These are phyloP conservation scores for Elysia crispata DNA, from an alignment of 2,888 invertebrate species.

Conservation along the genomic window DNA sequence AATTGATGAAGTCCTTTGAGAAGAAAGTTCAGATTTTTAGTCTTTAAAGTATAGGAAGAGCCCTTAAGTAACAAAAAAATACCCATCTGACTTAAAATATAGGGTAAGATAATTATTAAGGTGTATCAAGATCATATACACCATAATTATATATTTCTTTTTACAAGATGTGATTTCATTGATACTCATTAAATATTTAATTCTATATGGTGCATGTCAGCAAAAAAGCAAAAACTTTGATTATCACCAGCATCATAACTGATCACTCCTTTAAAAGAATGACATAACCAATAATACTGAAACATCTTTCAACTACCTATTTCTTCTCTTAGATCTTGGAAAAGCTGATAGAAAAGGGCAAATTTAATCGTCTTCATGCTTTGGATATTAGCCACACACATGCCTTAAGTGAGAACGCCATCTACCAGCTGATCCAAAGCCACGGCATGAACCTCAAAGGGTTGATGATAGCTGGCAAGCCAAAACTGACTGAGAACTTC, in stretches of 20 bases:
- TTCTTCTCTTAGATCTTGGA: constrained; percentile 84
- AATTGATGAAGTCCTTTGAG: too few species aligned
- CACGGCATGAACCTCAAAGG: constrained; percentile 94
- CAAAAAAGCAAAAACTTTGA: background rate
- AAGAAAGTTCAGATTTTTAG: too few species aligned
- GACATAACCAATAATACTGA: background rate
- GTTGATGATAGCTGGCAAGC: constrained; percentile 94
- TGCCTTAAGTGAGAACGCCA: constrained; percentile 93
- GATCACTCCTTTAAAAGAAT: background rate
- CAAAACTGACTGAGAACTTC: constrained; percentile 97
- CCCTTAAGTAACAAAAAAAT: too few species aligned
- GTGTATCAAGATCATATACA: too few species aligned
- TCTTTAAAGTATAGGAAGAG: too few species aligned
- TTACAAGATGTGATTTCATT: too few species aligned
- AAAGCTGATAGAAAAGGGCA: constrained; percentile 92
- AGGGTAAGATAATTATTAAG: too few species aligned
- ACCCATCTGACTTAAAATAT: too few species aligned
- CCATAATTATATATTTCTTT: too few species aligned
- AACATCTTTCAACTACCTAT: too few species aligned
- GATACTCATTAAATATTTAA: too few species aligned
- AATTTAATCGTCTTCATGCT: constrained; percentile 86
- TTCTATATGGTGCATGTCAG: too few species aligned
- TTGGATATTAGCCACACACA: constrained; percentile 97
- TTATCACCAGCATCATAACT: background rate
- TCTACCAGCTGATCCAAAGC: constrained; percentile 93